Percentiles rank a stretch among this genome's conserved stretches.
phyloP scores from a whole-genome alignment of 2,113 vertebrate species.

The western clawed frog (Xenopus tropicalis) region DNA sequence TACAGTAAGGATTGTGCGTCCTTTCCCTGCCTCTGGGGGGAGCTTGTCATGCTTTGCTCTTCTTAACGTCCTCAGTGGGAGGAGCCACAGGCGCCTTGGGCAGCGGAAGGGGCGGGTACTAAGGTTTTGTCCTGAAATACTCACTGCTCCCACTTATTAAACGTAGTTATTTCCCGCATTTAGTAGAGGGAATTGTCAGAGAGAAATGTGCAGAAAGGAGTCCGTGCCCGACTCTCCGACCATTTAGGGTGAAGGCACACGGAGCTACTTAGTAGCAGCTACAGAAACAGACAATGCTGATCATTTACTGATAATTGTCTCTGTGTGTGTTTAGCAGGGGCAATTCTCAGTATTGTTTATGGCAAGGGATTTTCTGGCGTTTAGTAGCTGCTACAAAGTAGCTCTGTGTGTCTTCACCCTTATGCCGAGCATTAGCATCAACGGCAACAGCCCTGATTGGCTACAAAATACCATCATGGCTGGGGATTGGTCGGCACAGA shows the following conservation, averaged over 20 bases:
- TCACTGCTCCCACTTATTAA: not conserved
- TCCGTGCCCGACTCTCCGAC: no score
- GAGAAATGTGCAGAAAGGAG: no score
- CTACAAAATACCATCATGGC: no score
- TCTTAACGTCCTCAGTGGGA: not conserved
- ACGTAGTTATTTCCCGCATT: not conserved
- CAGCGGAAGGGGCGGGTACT: conserved; percentile 44
- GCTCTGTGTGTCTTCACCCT: no score
- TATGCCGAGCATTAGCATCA: no score
- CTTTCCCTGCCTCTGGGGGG: not conserved
- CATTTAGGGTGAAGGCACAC: no score
- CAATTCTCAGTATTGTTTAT: conserved; percentile 33
- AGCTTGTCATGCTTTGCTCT: not conserved
- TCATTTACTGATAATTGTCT: conserved; percentile 41
- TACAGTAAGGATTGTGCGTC: conserved; percentile 50
- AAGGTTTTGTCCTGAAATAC: conserved; percentile 56
- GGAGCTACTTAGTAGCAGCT: not conserved
- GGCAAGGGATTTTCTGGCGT: no score
- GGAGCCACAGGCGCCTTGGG: not conserved
- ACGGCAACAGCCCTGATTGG: no score
- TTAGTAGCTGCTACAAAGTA: no score
- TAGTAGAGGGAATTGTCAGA: no score
- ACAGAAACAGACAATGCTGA: conserved; percentile 27
- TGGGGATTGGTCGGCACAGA: no score
- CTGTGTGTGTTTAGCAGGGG: not conserved